phyloP scores from a whole-genome alignment of 2,888 invertebrate species.

The Trilocha varians region DNA sequence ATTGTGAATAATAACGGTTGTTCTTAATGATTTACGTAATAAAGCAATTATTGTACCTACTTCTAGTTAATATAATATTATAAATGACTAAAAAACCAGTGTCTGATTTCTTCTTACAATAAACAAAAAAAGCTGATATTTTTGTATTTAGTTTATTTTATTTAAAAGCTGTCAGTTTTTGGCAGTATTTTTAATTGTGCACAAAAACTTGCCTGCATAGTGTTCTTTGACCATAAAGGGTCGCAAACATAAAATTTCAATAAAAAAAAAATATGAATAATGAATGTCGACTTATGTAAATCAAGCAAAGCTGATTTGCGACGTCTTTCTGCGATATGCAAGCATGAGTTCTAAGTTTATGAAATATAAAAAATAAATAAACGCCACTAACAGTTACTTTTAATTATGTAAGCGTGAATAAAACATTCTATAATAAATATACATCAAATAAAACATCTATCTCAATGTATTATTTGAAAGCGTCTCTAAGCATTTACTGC shows the following conservation, averaged over 20 bases:
- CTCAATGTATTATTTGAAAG: neutral
- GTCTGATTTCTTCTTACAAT: neutral
- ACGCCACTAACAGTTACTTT: no score
- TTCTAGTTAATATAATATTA: neutral
- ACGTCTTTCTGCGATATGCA: no score
- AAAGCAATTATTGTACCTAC: constrained; percentile 6
- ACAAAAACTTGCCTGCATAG: neutral
- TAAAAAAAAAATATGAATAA: neutral
- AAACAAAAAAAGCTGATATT: neutral
- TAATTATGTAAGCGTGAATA: no score
- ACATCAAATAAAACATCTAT: no score
- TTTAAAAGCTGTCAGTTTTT: neutral
- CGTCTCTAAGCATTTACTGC: constrained; percentile 30
- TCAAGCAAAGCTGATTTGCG: no score
- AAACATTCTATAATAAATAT: no score
- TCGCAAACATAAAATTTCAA: neutral
- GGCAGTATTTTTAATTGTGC: neutral
- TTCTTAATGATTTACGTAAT: constrained; percentile 10
- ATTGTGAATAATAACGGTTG: constrained; percentile 11
- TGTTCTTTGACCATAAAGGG: neutral
- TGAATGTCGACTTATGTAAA: no score
- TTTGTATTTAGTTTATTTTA: neutral
- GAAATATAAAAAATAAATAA: no score
- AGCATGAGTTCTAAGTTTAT: no score
- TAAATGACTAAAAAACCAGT: neutral